Evolutionary conservation across 2,888 invertebrate genomes (phyloP), one percentile per base, ranked within the genome.

Genomic region (Stegana nigrithorax): DNA sequence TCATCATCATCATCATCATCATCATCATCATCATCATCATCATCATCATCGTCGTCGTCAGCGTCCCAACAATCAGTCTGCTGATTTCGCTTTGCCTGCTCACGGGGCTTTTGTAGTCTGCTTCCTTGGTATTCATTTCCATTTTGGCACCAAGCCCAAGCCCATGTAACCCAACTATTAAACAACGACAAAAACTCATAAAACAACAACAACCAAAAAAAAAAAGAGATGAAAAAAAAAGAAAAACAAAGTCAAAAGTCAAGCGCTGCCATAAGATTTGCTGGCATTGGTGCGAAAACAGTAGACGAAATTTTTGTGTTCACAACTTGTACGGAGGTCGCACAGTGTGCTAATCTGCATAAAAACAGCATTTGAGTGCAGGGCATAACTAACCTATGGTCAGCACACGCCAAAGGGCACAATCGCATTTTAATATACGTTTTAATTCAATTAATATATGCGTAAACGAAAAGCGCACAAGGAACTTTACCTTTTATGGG

Each of bases 111-210:
- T 45, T 21, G 17, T 21, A 14, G 42, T 45, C 25, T 26, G 50
- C 26, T 25, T 42, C 5, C 17, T n/a, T 21, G 25, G 47, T 23
- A 12, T 25, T 25, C 36, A 55, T 55, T 55, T 55, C 53, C 53
- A 55, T 36, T 36, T 55, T 32, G 53, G 32, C 29, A 29, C 53
- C 53, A 55, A 55, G 53, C 53, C 53, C 32, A 32, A 32, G 12
- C 53, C 19, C 23, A 47, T n/a, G n/a, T n/a, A 25, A 47, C 23
- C 21, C 25, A 36, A 36, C 10, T 36, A n/a, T n/a, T n/a, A n/a
- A n/a, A n/a, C n/a, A n/a, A n/a, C n/a, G n/a, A n/a, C n/a, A n/a
- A n/a, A n/a, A n/a, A n/a, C n/a, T n/a, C n/a, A n/a, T n/a, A 36
- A 36, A 36, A 36, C 36, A 36, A 36, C 10, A 36, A 10, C 10